phyloP scores from a whole-genome alignment of 1,140 invertebrate genomes.

The Ceratina japonica region DNA sequence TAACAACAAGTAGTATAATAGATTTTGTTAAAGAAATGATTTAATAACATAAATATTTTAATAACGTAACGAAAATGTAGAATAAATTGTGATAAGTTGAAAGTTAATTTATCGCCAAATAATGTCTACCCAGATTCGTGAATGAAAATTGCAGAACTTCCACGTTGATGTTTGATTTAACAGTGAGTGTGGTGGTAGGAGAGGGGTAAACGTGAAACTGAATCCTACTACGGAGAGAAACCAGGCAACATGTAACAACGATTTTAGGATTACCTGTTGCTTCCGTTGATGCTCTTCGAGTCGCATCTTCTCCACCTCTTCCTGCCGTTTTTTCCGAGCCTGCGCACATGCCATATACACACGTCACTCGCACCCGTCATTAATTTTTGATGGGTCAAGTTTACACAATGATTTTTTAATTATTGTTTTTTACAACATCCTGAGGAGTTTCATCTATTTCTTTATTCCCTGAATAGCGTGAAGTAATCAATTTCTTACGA shows the following conservation, averaged over 20 bases:
- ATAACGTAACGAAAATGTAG: not conserved
- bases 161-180: not conserved
- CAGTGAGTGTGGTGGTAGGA: too few relatives aligned
- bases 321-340: constrained; percentile 91
- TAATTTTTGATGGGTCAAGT: constrained; percentile 23
- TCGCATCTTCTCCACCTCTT: constrained; percentile 90
- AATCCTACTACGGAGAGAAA: constrained; percentile 21
- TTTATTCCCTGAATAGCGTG: too few relatives aligned
- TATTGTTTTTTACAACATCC: not conserved
- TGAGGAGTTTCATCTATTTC: not conserved
- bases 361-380: constrained; percentile 72
- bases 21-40: too few relatives aligned
- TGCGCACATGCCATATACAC: constrained; percentile 79
- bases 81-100: not conserved
- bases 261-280: constrained; percentile 85
- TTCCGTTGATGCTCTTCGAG: constrained; percentile 91
- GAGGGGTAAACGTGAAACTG: not conserved
- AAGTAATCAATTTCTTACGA: not conserved
- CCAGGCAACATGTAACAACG: constrained; percentile 42
- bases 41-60: not conserved
- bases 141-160: not conserved
- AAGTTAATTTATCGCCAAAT: not conserved
- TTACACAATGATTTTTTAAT: constrained; percentile 32
- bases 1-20: too few relatives aligned
- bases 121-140: not conserved